A percentile compares a stretch with the other conserved stretches of the same genome.
phyloP scores from a whole-genome alignment of 1,140 invertebrate species.

The Drosophila persimilis region DNA sequence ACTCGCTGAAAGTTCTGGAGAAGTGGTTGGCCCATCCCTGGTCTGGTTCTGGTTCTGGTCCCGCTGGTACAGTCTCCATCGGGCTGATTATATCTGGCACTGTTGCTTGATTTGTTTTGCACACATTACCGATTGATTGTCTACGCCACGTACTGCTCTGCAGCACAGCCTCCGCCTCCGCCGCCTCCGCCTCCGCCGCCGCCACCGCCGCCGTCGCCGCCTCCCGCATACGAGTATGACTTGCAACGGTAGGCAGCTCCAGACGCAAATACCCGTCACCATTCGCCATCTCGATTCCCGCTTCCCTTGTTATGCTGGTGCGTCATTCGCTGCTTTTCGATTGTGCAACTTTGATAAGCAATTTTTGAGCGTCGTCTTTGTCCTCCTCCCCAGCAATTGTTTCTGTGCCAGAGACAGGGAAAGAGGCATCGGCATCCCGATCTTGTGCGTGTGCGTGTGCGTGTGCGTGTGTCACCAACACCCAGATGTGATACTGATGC shows the following conservation, averaged over 20 bases:
- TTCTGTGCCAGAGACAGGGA: too few species aligned
- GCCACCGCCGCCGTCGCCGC: background rate
- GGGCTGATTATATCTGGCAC: constrained; percentile 63
- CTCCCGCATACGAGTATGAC: constrained; percentile 45
- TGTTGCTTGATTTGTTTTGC: constrained; percentile 77
- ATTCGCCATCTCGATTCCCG: too few species aligned
- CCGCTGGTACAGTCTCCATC: background rate
- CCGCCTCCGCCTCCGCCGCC: background rate
- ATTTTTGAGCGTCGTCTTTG: constrained; percentile 62
- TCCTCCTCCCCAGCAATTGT: constrained; percentile 10
- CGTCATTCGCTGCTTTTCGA: constrained; percentile 50
- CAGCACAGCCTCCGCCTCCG: background rate
- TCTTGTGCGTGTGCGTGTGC: constrained; percentile 21
- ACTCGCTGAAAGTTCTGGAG: background rate
- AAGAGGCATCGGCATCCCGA: too few species aligned
- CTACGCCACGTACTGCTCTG: constrained; percentile 60
- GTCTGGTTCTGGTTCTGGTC: background rate
- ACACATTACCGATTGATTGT: constrained; percentile 74
- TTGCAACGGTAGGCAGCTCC: constrained; percentile 27
- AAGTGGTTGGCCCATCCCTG: constrained; percentile 44
- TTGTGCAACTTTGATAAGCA: constrained; percentile 77
- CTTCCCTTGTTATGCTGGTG: constrained; percentile 58
- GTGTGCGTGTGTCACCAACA: constrained; percentile 64
- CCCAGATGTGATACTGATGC: constrained; percentile 30
- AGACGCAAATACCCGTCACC: constrained; percentile 11